phyloP scores from a whole-genome alignment of 2,797 vertebrate species.

The Brotula barbata region DNA sequence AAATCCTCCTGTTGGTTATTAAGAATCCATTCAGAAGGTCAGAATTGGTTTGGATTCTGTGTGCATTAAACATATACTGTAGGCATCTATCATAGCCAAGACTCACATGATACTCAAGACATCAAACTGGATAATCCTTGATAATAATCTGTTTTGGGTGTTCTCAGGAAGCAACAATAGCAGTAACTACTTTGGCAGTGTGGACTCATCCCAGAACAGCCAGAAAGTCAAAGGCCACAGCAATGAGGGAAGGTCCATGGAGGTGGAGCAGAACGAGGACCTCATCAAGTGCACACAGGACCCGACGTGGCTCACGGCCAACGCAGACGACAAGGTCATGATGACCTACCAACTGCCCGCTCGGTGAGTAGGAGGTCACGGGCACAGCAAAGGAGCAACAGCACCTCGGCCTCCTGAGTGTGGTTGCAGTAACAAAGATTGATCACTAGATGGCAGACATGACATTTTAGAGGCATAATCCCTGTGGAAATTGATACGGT shows the following conservation, averaged over 20 bases:
- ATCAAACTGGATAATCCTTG: not conserved
- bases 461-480: not conserved
- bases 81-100: not conserved
- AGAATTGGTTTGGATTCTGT: too few species aligned
- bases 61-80: too few species aligned
- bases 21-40: too few species aligned
- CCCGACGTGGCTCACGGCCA: constrained; percentile 84
- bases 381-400: too few species aligned
- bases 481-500: too few species aligned
- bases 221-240: constrained; percentile 76
- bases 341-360: constrained; percentile 92
- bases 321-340: constrained; percentile 84
- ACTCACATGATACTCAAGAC: too few species aligned
- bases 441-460: constrained; percentile 48
- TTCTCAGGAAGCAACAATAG: constrained; percentile 86
- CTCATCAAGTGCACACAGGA: constrained; percentile 84
- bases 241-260: constrained; percentile 45
- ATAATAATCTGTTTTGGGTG: not conserved
- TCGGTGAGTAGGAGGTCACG: constrained; percentile 76
- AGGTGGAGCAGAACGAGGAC: constrained; percentile 67
- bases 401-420: too few species aligned
- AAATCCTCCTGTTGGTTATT: too few species aligned
- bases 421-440: constrained; percentile 18
- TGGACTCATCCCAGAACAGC: constrained; percentile 91
- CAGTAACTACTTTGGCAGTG: constrained; percentile 91